Evolutionary conservation across 2,113 vertebrate genomes (phyloP), one percentile per base, ranked within the genome.

Genomic region (Condylura cristata): DNA sequence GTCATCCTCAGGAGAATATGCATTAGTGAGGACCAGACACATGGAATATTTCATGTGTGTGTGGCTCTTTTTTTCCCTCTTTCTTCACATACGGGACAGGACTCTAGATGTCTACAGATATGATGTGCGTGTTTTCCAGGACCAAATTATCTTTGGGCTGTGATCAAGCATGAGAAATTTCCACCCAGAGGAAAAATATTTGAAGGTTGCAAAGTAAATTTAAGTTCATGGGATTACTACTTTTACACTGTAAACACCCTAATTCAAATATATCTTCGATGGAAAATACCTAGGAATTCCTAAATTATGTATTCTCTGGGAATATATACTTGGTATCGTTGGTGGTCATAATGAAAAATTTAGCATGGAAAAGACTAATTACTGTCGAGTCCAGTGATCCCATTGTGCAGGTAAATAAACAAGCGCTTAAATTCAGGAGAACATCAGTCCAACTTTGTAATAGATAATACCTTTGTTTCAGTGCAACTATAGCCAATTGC

Each of bases 111-210:
- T 96, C 95, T 86, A 96, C 84, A 97, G 96, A 96, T 96, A 93
- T 11, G 44, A 26, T 79, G 56, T 90, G 76, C 83, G 53, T 92
- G 58, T 94, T 97, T 97, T 94, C 80, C 96, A 93, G 89, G 58
- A 91, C 53, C 81, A 96, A 93, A 91, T 97, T 95, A 97, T 97
- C 93, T 97, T 80, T 96, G 91, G 76, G 72, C 87, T 97, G 81
- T 95, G 93, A 96, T 97, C 96, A 96, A 97, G 96, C 95, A 95
- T 97, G 93, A 97, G 72, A 94, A 95, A 97, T 97, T 97, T 97
- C 95, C 87, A 97, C 93, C 89, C 91, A 41, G 81, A 93, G 93
- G 94, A 96, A 87, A 97, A 93, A 34, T 90, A 91, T 95, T 91
- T 95, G 86, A 96, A 96, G 93, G 51, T 91, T 94, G 74, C 58